Base-by-base conservation (phyloP, 2,797 vertebrate genomes). In the Micromesistius poutassou region DNA sequence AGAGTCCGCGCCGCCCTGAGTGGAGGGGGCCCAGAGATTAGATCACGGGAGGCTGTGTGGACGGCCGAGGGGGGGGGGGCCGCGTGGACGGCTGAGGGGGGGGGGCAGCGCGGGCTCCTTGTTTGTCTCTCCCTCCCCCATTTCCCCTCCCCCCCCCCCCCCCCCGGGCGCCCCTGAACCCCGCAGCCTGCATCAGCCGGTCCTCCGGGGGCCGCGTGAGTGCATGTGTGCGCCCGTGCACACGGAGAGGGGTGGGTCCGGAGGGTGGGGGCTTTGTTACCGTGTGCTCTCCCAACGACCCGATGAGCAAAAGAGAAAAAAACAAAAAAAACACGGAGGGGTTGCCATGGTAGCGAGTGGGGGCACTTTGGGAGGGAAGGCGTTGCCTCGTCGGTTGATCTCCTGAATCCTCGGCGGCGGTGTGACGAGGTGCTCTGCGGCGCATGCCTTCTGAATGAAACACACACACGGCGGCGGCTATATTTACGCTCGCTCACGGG, bases 281-380 rank as follows among this genome's bases (percentile, higher is more conserved):
- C 9, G 4, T 66, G 62, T 16, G 10, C 62, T 66, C 36, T 74
- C 38, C 83, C n/a, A n/a, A 16, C 30, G 80, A 75, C 78, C n/a
- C 14, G 36, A 78, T 66, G 78, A 83, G 82, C 86, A 81, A 83
- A 25, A 5, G 55, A 28, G 55, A 14, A 28, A 28, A 28, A 66
- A 66, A 28, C 28, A 42, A 25, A 30, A 74, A 74, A 30, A 81
- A 80, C 62, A 79, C 85, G 79, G 79, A 83, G 84, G 86, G 77
- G 93, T 94, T 93, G 85, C 92, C 90, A 92, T 93, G 90, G 92
- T 80, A 92, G 89, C 90, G 42, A 89, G 90, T 82, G 70, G 86
- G 62, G 86, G 86, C 87, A 84, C 89, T 91, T 91, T 70, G 50
- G 83, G 89, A 87, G 90, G 30, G 87, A 90, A 91, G 90, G 90